Evolutionary conservation across 2,797 vertebrate genomes (phyloP), one percentile per base, ranked within the genome.

Genomic region (Mycteria americana): DNA sequence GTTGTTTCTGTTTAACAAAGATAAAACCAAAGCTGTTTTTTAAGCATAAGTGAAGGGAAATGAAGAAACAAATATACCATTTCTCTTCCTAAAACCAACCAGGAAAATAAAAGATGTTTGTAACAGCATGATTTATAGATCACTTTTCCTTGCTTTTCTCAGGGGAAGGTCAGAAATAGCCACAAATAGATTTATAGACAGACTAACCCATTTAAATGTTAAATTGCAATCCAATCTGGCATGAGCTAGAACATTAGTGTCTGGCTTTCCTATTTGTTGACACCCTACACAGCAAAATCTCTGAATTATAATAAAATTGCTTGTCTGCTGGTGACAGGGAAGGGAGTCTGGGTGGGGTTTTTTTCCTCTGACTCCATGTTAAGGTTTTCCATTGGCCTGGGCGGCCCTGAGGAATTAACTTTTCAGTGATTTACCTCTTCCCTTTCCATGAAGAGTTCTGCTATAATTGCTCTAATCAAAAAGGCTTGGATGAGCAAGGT

Each of bases 1-100:
- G 93, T 91, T 15, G 0, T 92, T 94, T 96, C 93, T 95, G 68
- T 95, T 93, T 96, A 94, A 92, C 41, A 37, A 67, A 96, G 93
- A 94, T 91, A 95, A 95, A 96, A 85, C n/a, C 46, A 78, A 93
- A 90, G 78, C 64, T 77, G 50, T 4, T 85, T 91, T 88, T 82
- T 41, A 84, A 92, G 48, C 69, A 8, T 39, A 82, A 94, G 63
- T 39, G 43, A 89, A 93, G 15, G 53, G 48, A n/a, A 78, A 88
- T 68, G 21, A 89, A 19, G 37, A 82, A 79, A 70, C 48, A 89
- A 91, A 88, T 59, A 51, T 10, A 74, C 4, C 10, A 77, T 79
- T 94, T 88, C 54, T 83, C 27, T 46, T 70, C 45, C 35, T 53
- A 78, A 94, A 87, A 76, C 13, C 37, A 76, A 35, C 11, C 13